Evolutionary conservation across 1,140 invertebrate genomes (phyloP), one percentile per base, ranked within the genome.

Genomic region (Ridgeia piscesae): DNA sequence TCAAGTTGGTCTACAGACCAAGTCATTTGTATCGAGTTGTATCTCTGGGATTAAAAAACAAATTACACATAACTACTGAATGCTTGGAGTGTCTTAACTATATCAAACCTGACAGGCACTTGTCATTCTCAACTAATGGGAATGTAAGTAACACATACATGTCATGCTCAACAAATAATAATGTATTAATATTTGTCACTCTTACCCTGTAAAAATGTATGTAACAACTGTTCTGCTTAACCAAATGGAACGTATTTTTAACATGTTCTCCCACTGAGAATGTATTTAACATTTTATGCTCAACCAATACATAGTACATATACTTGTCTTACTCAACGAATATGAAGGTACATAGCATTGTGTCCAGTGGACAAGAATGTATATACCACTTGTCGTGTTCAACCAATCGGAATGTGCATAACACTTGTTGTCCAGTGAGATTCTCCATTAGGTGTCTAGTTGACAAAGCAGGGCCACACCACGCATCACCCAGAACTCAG

Each of bases 381-480:
- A 77, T 77, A 21, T 77, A 77, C 11, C 58, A 77, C 58, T 42
- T 42, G 27, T 77, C 17, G 58, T 77, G 14, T 31, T 27, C 58
- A 77, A 31, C 58, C 17, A 77, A 77, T 77, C 14, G 2, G 58
- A 77, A 77, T 77, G 27, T 77, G 58, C 27, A 31, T 77, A 77
- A 77, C 58, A 77, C 58, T 77, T 77, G 58, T 77, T 77, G 58
- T 77, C 58, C 17, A 77, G 6, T 94, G 93, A 8, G 93, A 92
- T 58, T 94, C 4, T 94, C 94, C 0, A 95, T 95, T 48, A 95
- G 91, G n/a, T 93, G 92, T 93, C 94, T 21, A 95, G 94, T 95
- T 98, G 98, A 91, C 98, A 98, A 6, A 98, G 96, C 14, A 98
- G 96, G 8, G 98, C 98, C 1, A 98, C 98, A 92, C 98, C 98